Percentiles rank a stretch among this genome's conserved stretches.
These are phyloP conservation scores for Cygnus buccinator DNA, from an alignment of 2,113 vertebrate species.

Conservation along the genomic window DNA sequence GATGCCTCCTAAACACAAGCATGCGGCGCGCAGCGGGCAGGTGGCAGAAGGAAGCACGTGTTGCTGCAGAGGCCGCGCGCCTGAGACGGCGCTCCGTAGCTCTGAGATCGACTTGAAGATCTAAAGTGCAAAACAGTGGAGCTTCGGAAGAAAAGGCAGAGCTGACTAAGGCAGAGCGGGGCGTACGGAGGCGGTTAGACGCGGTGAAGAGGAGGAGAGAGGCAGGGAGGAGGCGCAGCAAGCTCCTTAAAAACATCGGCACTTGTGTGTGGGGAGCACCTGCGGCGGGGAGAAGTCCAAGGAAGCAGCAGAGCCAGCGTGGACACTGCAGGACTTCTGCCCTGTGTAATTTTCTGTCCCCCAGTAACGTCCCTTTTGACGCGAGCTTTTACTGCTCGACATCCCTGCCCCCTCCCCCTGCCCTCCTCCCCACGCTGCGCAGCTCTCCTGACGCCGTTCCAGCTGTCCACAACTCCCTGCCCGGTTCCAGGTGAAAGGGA, in stretches of 20 bases:
- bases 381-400: not conserved
- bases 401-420: not conserved
- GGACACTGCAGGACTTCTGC: not conserved
- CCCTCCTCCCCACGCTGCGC: accelerated
- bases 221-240: not conserved
- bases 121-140: conserved; percentile 30
- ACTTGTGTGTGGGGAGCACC: conserved; percentile 44
- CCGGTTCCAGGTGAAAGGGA: not conserved
- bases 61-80: not conserved
- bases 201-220: not conserved
- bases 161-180: conserved; percentile 40
- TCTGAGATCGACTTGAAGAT: not conserved
- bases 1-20: not conserved
- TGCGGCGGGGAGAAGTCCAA: not conserved
- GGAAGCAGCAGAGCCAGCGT: not conserved
- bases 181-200: not conserved
- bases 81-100: not conserved
- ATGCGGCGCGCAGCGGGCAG: not conserved
- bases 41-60: not conserved
- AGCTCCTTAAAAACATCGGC: not conserved
- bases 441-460: accelerated
- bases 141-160: conserved; percentile 43
- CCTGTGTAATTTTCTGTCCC: not conserved
- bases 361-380: accelerated
- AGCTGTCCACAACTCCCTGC: not conserved